phyloP scores from a whole-genome alignment of 1,140 invertebrate species.

The Calephelis nemesis region DNA sequence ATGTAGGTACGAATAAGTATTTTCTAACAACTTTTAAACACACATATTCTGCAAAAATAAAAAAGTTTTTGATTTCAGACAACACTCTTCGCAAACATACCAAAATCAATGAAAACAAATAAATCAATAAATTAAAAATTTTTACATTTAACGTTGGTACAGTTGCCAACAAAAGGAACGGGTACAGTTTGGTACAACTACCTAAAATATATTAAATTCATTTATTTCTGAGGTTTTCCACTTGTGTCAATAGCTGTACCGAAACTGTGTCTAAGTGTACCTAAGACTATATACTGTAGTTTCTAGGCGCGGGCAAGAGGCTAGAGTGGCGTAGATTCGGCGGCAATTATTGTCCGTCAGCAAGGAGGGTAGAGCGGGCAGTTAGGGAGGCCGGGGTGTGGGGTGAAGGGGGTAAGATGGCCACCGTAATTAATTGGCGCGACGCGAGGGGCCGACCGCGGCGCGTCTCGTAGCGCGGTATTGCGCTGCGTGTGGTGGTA shows the following conservation, averaged over 20 bases:
- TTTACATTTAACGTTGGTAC: too few species aligned
- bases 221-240: neutral
- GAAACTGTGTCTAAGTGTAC: slow-evolving; percentile 16
- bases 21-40: too few species aligned
- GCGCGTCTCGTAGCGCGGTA: slow-evolving; percentile 67
- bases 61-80: too few species aligned
- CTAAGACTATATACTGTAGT: slow-evolving; percentile 20
- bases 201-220: too few species aligned
- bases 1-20: too few species aligned
- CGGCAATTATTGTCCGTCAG: slow-evolving; percentile 74
- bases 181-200: too few species aligned
- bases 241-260: neutral
- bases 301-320: slow-evolving; percentile 49
- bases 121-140: too few species aligned
- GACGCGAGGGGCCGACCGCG: slow-evolving; percentile 75
- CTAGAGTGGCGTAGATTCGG: slow-evolving; percentile 59
- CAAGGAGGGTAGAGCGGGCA: slow-evolving; percentile 36
- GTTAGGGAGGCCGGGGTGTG: slow-evolving; percentile 30
- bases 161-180: too few species aligned
- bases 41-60: too few species aligned
- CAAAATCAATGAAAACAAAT: too few species aligned
- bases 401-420: slow-evolving; percentile 60
- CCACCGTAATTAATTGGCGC: slow-evolving; percentile 78
- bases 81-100: too few species aligned
- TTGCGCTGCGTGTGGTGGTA: slow-evolving; percentile 51